Evolutionary conservation across 2,113 vertebrate genomes (phyloP), one percentile per base, ranked within the genome.

Genomic region (Tragelaphus scriptus): DNA sequence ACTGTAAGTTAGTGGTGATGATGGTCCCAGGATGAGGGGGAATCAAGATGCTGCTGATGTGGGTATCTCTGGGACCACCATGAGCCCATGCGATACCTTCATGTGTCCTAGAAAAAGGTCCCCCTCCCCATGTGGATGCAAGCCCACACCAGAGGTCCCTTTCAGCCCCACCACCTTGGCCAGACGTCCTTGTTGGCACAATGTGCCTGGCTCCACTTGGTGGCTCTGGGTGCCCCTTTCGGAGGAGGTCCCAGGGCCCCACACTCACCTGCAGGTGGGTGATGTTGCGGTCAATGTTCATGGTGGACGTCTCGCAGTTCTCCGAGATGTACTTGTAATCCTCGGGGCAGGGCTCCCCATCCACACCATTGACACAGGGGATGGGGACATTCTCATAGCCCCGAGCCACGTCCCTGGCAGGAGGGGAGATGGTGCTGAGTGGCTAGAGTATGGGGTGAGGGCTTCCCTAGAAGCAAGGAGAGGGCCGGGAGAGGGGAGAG

Each of bases 251-350:
- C 4, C 11, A 2, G 21, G 15, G 17, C 6, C n/a, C 14, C 19
- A 3, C 8, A 21, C 91, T 90, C 95, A 99, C 99, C 99, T 99
- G 99, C 85, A 99, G 98, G 98, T 99, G 99, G 21, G 99, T 99
- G 97, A 99, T 99, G 98, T 99, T 99, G 12, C 99, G 99, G 98
- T 99, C 99, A 0, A 99, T 99, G 98, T 99, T 99, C 99, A 99
- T 99, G 47, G 99, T 99, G 8, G 99, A 99, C 0, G 99, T 99
- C 98, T 99, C 99, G 2, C 99, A 99, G 99, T 99, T 99, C 98
- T 99, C 99, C 0, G 99, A 99, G 93, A 99, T 99, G 81, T 99
- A 99, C 95, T 99, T 99, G 97, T 99, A 99, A 96, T 99, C 99
- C 4, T 99, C 99, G 0, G 99, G 99, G 94, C 99, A 99, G 0